Conservation (phyloP, 1,140 invertebrate genomes). For the Drosophila rufa region DNA sequence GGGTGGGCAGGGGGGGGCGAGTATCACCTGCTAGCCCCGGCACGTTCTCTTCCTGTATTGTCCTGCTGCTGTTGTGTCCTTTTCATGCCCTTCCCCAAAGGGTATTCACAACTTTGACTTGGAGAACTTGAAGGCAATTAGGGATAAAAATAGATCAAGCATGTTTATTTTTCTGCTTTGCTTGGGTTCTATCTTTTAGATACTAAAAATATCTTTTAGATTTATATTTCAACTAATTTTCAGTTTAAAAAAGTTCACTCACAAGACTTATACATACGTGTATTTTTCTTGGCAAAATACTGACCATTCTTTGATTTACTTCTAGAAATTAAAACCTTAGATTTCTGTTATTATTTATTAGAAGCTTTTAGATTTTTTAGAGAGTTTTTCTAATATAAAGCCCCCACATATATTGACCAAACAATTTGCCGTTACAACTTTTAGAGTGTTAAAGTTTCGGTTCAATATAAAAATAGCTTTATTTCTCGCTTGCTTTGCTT, state of each 20-base stretch:
- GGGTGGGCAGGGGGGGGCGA: no score
- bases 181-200: neutral
- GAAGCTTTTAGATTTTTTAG: neutral
- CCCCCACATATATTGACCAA: neutral
- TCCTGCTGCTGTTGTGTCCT: conserved; percentile 7
- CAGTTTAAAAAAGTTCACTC: neutral
- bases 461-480: neutral
- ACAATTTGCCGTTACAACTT: neutral
- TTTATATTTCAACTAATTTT: neutral
- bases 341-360: neutral
- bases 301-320: neutral
- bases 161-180: neutral
- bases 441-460: conserved; percentile 4
- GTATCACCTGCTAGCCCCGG: conserved; percentile 2
- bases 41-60: conserved; percentile 20
- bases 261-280: no score
- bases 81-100: conserved; percentile 1
- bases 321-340: neutral
- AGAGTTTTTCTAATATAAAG: no score
- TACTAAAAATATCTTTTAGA: neutral
- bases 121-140: neutral
- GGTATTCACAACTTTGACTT: neutral
- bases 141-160: neutral
- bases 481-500: conserved; percentile 14
- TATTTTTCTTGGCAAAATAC: neutral